Evolutionary conservation across 2,797 vertebrate species (phyloP), one percentile per base, ranked within the genome.

Genomic region (Pseudopleuronectes americanus): DNA sequence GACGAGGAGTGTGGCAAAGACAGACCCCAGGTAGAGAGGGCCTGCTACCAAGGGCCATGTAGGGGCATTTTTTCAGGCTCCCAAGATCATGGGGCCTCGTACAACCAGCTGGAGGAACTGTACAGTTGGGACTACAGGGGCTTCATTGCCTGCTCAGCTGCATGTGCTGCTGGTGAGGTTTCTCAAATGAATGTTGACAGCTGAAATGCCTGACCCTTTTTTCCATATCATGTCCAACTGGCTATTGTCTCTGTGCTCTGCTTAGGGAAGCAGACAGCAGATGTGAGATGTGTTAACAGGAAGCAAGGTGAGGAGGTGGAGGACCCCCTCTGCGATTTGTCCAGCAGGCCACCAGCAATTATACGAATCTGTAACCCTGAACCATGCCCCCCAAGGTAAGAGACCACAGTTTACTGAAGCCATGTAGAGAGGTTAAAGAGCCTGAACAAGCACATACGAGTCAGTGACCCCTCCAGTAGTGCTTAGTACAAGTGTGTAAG

Each of bases 51-150:
- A 3, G 79, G 79, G 0, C 85, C 92, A 3, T 98, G 97, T 56
- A 80, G 84, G 17, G 71, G 61, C 14, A 43, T 66, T 0, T 84
- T 73, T 9, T 67, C 84, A 38, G 80, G 10, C 12, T 74, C 69
- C 0, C 80, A 61, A 4, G 80, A 78, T 4, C 4, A 56, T n/a
- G 45, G 78, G 3, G 64, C 21, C 33, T 84, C 8, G 4, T 56
- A 82, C 36, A 71, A 80, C 58, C 89, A 89, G 4, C 64, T 84
- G 3, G 84, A 56, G 12, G 87, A 74, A 26, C 76, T 86, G 52
- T 95, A 95, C 1, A 92, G 93, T 88, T 98, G 97, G 97, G 95
- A 96, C 73, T 95, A 97, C 6, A 90, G 94, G 12, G 95, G 95
- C 1, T 97, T 98, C 77, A 94, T 95, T 4, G 68, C 93, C 4